Percentiles rank a stretch among this genome's conserved stretches.
These are phyloP conservation scores for Myripristis murdjan DNA, from an alignment of 2,797 vertebrate species.

Conservation along the genomic window DNA sequence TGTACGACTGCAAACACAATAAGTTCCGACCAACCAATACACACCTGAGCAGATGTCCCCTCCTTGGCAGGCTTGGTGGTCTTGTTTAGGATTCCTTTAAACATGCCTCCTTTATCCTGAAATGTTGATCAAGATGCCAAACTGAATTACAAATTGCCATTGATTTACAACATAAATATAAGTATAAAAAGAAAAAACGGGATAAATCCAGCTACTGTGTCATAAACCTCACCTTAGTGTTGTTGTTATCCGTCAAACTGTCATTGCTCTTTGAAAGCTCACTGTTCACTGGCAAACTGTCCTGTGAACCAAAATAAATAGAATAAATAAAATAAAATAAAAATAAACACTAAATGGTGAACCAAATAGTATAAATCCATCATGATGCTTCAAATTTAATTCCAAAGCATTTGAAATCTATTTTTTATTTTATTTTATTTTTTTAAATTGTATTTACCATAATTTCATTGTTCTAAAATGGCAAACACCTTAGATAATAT, in stretches of 20 bases:
- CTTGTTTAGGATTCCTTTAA: slow-evolving; percentile 74
- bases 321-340: background rate
- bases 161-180: background rate
- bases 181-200: background rate
- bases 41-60: slow-evolving; percentile 48
- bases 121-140: background rate
- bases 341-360: background rate
- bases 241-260: slow-evolving; percentile 54
- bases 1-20: background rate
- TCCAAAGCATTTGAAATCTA: too few relatives aligned
- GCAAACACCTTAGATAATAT: background rate
- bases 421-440: background rate
- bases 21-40: background rate
- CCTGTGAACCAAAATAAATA: slow-evolving; percentile 43
- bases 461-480: background rate
- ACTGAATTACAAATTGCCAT: background rate
- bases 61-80: slow-evolving; percentile 58
- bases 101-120: slow-evolving; percentile 71
- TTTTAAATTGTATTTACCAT: background rate
- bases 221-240: slow-evolving; percentile 53
- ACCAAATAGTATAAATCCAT: background rate
- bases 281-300: slow-evolving; percentile 35
- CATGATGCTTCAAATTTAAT: background rate
- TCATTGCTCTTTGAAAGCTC: slow-evolving; percentile 69
- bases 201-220: background rate